phyloP scores from a whole-genome alignment of 2,888 invertebrate genomes.

The Norana najaformis region DNA sequence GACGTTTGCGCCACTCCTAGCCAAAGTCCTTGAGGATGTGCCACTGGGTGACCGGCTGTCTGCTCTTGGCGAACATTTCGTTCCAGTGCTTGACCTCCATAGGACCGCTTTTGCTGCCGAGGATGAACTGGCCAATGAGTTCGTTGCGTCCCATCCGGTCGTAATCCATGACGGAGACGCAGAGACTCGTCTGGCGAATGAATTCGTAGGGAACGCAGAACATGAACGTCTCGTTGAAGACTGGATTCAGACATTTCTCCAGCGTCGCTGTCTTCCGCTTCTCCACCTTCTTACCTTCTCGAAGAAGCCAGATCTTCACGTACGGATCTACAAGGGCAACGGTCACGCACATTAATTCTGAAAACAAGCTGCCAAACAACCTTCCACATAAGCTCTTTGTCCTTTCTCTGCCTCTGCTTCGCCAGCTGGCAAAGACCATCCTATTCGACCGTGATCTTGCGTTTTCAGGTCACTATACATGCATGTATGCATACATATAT shows the following conservation, averaged over 20 bases:
- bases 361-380: background rate
- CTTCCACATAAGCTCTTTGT: background rate
- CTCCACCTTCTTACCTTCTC: conserved; percentile 90
- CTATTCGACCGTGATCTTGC: no score
- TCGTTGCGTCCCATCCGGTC: conserved; percentile 83
- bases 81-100: conserved; percentile 97
- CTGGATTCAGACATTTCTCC: conserved; percentile 80
- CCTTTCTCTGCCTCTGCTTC: no score
- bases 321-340: conserved; percentile 79
- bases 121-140: conserved; percentile 65
- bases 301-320: conserved; percentile 94
- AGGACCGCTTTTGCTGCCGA: conserved; percentile 75
- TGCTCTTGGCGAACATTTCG: conserved; percentile 94
- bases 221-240: conserved; percentile 92
- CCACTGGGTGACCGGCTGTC: conserved; percentile 94
- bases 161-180: conserved; percentile 95
- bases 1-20: conserved; percentile 21
- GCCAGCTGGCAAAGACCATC: no score
- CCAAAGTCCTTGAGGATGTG: conserved; percentile 78
- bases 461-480: background rate
- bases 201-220: conserved; percentile 97
- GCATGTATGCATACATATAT: background rate
- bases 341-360: background rate
- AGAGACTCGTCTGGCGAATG: conserved; percentile 88
- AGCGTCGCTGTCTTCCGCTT: conserved; percentile 85